Evolutionary conservation across 2,113 vertebrate genomes (phyloP).

Genomic region (Istiophorus platypterus): DNA sequence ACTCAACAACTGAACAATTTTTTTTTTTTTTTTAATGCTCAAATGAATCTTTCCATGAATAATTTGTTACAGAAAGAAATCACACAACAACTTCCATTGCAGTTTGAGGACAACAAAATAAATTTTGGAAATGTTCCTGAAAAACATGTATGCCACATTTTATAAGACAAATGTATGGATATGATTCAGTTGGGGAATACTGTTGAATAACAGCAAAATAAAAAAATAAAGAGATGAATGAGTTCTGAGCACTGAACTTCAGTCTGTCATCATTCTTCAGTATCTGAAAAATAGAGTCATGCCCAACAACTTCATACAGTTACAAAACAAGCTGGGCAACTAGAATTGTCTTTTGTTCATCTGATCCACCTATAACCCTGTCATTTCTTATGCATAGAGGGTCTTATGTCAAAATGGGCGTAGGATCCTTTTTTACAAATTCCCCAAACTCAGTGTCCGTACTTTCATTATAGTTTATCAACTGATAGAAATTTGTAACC

Average conservation of each 20-base stretch:
- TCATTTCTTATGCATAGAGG: conserved; percentile 18
- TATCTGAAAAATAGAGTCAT: conserved; percentile 18
- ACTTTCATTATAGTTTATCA: conserved; percentile 23
- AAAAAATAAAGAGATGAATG: not conserved
- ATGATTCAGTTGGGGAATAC: not conserved
- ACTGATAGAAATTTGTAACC: conserved; percentile 15
- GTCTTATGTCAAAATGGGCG: not conserved
- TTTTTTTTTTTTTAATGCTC: not conserved
- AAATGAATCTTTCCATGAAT: not conserved
- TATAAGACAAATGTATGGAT: not conserved
- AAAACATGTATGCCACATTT: not conserved
- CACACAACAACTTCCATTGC: not conserved
- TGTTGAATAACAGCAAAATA: not conserved
- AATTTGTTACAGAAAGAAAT: not conserved
- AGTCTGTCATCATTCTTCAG: conserved; percentile 19
- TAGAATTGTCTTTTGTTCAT: conserved; percentile 30
- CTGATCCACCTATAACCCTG: conserved; percentile 2
- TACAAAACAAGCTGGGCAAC: conserved; percentile 45
- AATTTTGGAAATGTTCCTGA: not conserved
- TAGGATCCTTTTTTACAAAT: not conserved
- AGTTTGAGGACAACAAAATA: not conserved
- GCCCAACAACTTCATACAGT: conserved; percentile 38
- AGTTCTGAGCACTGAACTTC: not conserved
- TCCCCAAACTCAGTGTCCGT: too few species aligned
- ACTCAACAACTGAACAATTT: not conserved